Percentiles rank a stretch among this genome's conserved stretches.
phyloP scores from a whole-genome alignment of 2,797 vertebrate genomes.

The Tokudaia muenninki region DNA sequence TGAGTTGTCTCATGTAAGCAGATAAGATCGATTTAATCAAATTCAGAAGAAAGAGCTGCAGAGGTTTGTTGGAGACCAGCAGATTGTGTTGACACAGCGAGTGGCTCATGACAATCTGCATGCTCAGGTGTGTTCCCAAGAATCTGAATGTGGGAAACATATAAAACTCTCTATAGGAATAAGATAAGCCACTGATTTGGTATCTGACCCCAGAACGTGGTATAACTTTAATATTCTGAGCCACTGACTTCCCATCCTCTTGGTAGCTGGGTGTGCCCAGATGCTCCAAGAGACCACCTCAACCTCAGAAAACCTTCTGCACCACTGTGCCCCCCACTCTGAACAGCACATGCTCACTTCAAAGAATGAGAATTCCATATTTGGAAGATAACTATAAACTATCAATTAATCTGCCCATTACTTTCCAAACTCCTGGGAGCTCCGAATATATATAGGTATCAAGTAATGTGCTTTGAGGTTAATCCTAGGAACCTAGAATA shows the following conservation, averaged over 20 bases:
- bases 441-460: not conserved
- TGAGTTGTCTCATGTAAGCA: not conserved
- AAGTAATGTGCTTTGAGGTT: not conserved
- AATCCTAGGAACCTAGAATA: not conserved
- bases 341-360: not conserved
- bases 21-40: not conserved
- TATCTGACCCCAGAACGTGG: not conserved
- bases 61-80: not conserved
- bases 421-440: not conserved
- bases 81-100: not conserved
- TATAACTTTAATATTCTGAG: not conserved
- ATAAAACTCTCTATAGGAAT: slow-evolving; percentile 31
- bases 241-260: not conserved
- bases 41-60: not conserved
- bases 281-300: not conserved
- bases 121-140: not conserved
- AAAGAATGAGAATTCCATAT: not conserved
- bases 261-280: not conserved
- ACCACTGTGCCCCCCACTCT: rapidly evolving
- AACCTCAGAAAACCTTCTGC: not conserved
- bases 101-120: not conserved
- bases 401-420: not conserved
- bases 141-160: slow-evolving; percentile 15
- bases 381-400: not conserved
- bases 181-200: not conserved